Conservation (phyloP, 1,140 invertebrate genomes). For the Pygmarrhopalites habei region DNA sequence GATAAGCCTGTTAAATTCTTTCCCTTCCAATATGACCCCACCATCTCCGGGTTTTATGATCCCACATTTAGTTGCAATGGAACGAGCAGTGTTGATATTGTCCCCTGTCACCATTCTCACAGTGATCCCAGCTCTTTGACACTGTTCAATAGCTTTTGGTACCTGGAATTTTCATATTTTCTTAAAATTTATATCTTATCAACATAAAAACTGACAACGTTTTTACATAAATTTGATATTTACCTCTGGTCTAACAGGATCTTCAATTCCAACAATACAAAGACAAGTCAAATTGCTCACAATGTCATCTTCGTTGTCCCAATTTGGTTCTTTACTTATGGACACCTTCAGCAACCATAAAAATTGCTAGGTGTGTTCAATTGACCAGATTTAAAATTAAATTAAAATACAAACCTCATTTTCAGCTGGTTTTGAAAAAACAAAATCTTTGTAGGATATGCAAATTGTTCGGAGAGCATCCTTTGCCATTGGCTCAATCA, state of each 20-base stretch:
- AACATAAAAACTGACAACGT: no score
- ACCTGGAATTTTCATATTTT: no score
- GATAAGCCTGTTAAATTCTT: constrained; percentile 56
- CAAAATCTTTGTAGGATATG: constrained; percentile 46
- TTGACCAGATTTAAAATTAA: no score
- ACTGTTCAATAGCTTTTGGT: constrained; percentile 52
- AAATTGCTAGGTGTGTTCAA: no score
- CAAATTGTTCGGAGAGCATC: constrained; percentile 56
- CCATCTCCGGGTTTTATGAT: constrained; percentile 53
- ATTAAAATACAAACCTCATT: constrained; percentile 39
- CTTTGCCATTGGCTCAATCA: constrained; percentile 59
- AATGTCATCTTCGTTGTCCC: constrained; percentile 55
- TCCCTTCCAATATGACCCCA: constrained; percentile 56
- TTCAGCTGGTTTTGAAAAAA: constrained; percentile 34
- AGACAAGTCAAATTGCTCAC: constrained; percentile 52
- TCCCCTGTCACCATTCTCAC: constrained; percentile 65
- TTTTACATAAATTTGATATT: no score
- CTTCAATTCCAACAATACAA: constrained; percentile 58
- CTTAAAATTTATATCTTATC: no score
- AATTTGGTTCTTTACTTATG: constrained; percentile 49
- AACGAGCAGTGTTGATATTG: constrained; percentile 60
- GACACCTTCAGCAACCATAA: constrained; percentile 52
- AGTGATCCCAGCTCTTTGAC: constrained; percentile 55
- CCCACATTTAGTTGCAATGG: constrained; percentile 59
- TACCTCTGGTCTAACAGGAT: constrained; percentile 58